Percentiles rank a stretch among this genome's conserved stretches.
Conservation (phyloP, 2,888 invertebrate genomes). For the Petrophora chlorosata region DNA sequence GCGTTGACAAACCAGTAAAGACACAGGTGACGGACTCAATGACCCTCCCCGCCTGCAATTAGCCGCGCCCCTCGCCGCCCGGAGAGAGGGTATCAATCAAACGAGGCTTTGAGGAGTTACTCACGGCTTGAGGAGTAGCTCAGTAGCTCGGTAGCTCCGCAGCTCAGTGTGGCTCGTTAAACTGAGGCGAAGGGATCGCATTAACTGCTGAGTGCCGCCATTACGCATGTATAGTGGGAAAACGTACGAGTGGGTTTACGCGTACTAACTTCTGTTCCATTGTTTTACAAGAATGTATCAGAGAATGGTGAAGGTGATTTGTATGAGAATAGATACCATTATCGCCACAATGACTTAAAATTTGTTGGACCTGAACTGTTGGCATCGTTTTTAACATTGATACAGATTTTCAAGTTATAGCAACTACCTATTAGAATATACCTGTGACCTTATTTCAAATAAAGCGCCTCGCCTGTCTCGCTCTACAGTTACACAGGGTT, state of each 20-base stretch:
- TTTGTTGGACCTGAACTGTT: no score
- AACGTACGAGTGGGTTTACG: not conserved
- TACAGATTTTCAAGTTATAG: no score
- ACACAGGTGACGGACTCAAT: conserved; percentile 7
- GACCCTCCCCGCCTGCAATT: conserved; percentile 7
- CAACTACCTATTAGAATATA: no score
- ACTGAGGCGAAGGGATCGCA: conserved; percentile 1
- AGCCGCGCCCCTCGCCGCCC: not conserved
- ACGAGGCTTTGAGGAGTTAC: conserved; percentile 10
- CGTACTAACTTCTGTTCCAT: not conserved
- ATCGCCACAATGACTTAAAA: no score
- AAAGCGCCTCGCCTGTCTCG: no score
- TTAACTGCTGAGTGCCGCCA: conserved; percentile 14
- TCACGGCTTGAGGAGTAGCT: no score
- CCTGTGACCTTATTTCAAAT: no score
- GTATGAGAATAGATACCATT: no score
- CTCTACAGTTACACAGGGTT: no score
- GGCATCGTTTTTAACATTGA: no score
- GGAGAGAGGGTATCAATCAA: conserved; percentile 18
- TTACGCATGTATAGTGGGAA: no score
- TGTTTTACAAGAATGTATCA: not conserved
- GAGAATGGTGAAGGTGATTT: not conserved
- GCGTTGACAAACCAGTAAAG: not conserved
- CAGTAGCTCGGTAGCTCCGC: no score
- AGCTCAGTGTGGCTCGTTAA: conserved; percentile 5